Evolutionary conservation across 2,797 vertebrate genomes (phyloP).

Genomic region (Etheostoma perlongum): DNA sequence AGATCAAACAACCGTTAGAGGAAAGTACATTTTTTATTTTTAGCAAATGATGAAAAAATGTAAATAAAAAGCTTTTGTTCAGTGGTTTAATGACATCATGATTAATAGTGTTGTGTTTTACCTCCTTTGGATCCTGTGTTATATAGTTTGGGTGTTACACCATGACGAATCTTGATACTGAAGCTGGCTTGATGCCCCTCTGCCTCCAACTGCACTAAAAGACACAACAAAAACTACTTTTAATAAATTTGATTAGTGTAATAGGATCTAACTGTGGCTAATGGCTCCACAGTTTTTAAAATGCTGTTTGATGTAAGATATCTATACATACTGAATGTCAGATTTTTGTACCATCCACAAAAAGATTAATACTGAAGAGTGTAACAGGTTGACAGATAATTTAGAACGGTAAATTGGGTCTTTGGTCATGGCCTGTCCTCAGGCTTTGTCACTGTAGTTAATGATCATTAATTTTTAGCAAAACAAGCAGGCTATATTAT

Average conservation of each 20-base stretch:
- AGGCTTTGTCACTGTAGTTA: background rate
- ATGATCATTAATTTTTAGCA: background rate
- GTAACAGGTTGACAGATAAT: background rate
- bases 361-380: background rate
- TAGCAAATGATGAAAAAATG: background rate
- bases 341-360: background rate
- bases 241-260: constrained; percentile 7
- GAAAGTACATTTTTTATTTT: background rate
- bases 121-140: constrained; percentile 83
- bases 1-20: constrained; percentile 9
- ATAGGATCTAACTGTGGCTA: background rate
- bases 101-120: constrained; percentile 44
- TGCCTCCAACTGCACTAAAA: constrained; percentile 91
- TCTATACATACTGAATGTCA: constrained; percentile 2
- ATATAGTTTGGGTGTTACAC: constrained; percentile 89
- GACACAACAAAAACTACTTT: constrained; percentile 37
- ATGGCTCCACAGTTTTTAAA: background rate
- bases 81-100: background rate
- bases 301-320: background rate
- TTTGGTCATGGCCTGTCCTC: background rate
- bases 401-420: background rate
- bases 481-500: constrained; percentile 9
- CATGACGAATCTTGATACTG: constrained; percentile 90
- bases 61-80: background rate
- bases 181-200: constrained; percentile 89